phyloP scores from a whole-genome alignment of 92 coral and sea anemone species.

The Palythoa heliodiscus region DNA sequence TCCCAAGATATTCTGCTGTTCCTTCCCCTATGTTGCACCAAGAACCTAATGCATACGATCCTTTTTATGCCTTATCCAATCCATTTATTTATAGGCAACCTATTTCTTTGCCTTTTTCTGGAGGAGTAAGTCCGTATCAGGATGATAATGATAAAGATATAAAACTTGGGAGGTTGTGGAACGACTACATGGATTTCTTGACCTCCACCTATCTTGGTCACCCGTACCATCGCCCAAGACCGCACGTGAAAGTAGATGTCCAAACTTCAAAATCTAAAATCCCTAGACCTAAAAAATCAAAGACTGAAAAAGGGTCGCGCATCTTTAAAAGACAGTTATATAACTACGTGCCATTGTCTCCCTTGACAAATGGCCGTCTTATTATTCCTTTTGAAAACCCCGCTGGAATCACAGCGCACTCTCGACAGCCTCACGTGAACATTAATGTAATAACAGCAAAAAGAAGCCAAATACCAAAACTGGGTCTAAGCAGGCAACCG shows the following conservation, averaged over 20 bases:
- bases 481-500: slow-evolving; percentile 1
- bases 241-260: slow-evolving; percentile 87
- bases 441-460: slow-evolving; percentile 51
- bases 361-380: slow-evolving; percentile 52
- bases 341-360: slow-evolving; percentile 57
- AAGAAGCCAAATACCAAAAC: slow-evolving; percentile 41
- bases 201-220: slow-evolving; percentile 52
- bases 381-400: slow-evolving; percentile 42
- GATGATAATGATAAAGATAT: slow-evolving; percentile 44
- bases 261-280: slow-evolving; percentile 91
- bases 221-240: slow-evolving; percentile 69
- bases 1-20: slow-evolving; percentile 18
- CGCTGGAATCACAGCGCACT: slow-evolving; percentile 31
- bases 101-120: slow-evolving; percentile 21
- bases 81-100: slow-evolving; percentile 13
- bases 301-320: slow-evolving; percentile 39
- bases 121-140: slow-evolving; percentile 27
- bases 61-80: not conserved
- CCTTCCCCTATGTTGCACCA: slow-evolving; percentile 32
- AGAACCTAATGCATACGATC: not conserved
- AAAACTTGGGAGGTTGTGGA: slow-evolving; percentile 30
- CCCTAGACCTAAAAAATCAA: slow-evolving; percentile 55
- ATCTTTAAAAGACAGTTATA: slow-evolving; percentile 66
- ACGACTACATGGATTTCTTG: slow-evolving; percentile 36
- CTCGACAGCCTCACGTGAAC: slow-evolving; percentile 54